Evolutionary conservation across 2,888 invertebrate genomes (phyloP).

Genomic region (Ischnus inquisitorius): DNA sequence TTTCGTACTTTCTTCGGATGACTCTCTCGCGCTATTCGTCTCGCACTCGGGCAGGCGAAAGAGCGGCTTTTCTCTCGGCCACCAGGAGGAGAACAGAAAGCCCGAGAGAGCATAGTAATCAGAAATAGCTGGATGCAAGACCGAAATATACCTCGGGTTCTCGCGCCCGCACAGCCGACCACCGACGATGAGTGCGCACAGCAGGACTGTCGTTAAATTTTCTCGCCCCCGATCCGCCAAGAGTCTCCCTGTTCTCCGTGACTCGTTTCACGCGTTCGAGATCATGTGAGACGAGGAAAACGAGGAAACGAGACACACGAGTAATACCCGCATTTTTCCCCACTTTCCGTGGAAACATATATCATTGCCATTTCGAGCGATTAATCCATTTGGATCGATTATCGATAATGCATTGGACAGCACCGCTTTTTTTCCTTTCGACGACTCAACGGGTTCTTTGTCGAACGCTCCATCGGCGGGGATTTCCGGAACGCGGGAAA

Average conservation of each 20-base stretch:
- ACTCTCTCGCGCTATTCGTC: conserved; percentile 21
- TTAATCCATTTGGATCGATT: too few species aligned
- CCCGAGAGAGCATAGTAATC: conserved; percentile 67
- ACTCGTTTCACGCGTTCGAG: background rate
- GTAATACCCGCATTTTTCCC: background rate
- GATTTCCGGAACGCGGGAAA: too few species aligned
- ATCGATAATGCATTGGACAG: too few species aligned
- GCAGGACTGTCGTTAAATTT: conserved; percentile 10
- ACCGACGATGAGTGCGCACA: conserved; percentile 9
- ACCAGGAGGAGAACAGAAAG: conserved; percentile 34
- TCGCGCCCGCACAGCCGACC: conserved; percentile 56
- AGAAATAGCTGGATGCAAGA: conserved; percentile 70
- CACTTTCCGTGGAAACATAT: background rate
- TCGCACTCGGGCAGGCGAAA: conserved; percentile 10
- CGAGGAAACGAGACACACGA: background rate
- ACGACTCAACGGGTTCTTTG: too few species aligned
- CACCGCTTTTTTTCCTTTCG: too few species aligned
- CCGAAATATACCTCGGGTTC: conserved; percentile 52
- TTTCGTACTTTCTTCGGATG: conserved; percentile 37
- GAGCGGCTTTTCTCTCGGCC: conserved; percentile 7
- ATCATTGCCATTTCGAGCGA: too few species aligned
- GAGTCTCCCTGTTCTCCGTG: background rate
- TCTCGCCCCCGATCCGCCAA: background rate
- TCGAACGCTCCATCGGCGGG: too few species aligned
- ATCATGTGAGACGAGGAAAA: background rate